These are phyloP conservation scores for Bothrops jararaca DNA, from an alignment of 2,113 vertebrate genomes.

Conservation along the genomic window DNA sequence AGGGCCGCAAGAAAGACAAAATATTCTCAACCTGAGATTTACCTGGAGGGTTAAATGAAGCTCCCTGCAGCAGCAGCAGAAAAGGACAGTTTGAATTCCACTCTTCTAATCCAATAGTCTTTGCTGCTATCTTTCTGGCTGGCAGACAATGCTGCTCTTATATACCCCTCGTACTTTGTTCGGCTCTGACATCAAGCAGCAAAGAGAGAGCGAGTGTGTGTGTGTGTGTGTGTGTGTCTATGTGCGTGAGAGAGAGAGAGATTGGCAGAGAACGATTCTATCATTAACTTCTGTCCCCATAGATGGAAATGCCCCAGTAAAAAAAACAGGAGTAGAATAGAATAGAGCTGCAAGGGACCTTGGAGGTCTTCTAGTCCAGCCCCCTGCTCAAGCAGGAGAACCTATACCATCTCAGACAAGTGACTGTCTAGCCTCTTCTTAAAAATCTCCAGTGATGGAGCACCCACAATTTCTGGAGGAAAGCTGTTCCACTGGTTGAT, in stretches of 20 bases:
- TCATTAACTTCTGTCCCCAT: constrained; percentile 43
- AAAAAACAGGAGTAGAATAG: background rate
- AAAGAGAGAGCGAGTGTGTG: background rate
- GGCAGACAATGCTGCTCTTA: constrained; percentile 54
- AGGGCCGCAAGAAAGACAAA: background rate
- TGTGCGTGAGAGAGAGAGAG: background rate
- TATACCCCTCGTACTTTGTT: constrained; percentile 60
- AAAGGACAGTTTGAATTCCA: constrained; percentile 34
- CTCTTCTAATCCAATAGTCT: constrained; percentile 38
- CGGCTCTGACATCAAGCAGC: constrained; percentile 68
- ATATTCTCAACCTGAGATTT: background rate
- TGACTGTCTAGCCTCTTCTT: too few species aligned
- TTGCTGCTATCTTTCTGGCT: constrained; percentile 27
- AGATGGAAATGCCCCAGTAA: constrained; percentile 49
- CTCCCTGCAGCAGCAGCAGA: constrained; percentile 23
- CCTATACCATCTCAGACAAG: too few species aligned
- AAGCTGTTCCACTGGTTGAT: too few species aligned
- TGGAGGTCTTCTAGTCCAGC: too few species aligned
- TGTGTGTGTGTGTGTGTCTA: background rate
- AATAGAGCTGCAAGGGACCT: too few species aligned
- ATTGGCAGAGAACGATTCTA: constrained; percentile 28
- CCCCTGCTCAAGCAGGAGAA: too few species aligned
- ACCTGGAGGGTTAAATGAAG: background rate
- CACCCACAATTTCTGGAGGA: too few species aligned
- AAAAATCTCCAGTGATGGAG: too few species aligned